A percentile compares a stretch with the other conserved stretches of the same genome.
Evolutionary conservation across 2,888 invertebrate species (phyloP).

Genomic region (Tetropium fuscum): DNA sequence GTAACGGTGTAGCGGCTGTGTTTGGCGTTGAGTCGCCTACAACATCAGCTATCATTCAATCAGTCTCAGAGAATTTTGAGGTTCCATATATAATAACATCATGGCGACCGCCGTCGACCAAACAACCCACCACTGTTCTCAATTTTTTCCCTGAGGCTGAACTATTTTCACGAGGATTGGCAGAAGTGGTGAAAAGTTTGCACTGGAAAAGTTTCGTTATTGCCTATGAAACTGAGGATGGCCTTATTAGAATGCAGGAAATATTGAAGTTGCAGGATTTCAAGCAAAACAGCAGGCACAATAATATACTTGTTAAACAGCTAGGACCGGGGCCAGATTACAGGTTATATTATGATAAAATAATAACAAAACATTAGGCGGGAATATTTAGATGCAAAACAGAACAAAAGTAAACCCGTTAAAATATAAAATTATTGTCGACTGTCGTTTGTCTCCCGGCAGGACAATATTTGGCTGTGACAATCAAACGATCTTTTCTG

Average conservation of each 20-base stretch:
- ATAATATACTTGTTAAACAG: conserved; percentile 49
- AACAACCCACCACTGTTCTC: conserved; percentile 66
- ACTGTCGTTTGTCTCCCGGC: too few relatives aligned
- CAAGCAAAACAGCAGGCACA: conserved; percentile 40
- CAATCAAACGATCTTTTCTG: too few relatives aligned
- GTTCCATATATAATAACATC: conserved; percentile 86
- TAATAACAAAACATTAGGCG: too few relatives aligned
- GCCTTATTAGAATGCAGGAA: conserved; percentile 82
- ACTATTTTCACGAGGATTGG: conserved; percentile 72
- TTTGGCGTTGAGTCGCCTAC: conserved; percentile 82
- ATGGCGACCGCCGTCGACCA: conserved; percentile 74
- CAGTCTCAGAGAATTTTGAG: conserved; percentile 85
- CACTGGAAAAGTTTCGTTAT: conserved; percentile 84
- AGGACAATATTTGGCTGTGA: too few relatives aligned
- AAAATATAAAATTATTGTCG: too few relatives aligned
- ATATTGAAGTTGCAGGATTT: conserved; percentile 72
- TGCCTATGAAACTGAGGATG: conserved; percentile 82
- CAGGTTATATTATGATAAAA: conserved; percentile 47
- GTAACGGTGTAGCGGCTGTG: conserved; percentile 79
- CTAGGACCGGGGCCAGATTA: conserved; percentile 52
- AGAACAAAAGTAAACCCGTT: too few relatives aligned
- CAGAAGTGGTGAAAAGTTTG: conserved; percentile 76
- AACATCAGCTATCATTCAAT: conserved; percentile 79
- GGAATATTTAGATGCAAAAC: too few relatives aligned
- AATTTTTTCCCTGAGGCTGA: conserved; percentile 64